phyloP scores from a whole-genome alignment of 2,888 invertebrate genomes.

The Mythimna albipuncta region DNA sequence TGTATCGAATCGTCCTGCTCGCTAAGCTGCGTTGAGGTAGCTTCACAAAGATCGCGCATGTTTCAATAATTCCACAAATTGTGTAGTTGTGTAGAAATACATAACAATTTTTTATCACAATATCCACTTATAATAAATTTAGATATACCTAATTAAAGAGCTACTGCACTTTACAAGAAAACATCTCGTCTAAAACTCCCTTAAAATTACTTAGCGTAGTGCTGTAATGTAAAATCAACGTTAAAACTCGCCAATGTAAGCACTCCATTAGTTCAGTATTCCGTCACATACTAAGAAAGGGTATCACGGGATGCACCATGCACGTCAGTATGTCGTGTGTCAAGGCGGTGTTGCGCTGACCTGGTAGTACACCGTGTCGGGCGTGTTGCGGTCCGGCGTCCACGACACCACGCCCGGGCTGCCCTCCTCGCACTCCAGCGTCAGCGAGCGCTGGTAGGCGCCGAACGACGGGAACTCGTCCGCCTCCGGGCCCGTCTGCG shows the following conservation, averaged over 20 bases:
- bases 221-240: background rate
- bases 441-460: conserved; percentile 96
- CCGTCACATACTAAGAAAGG: background rate
- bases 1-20: too few relatives aligned
- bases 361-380: conserved; percentile 98
- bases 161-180: too few relatives aligned
- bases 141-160: too few relatives aligned
- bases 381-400: conserved; percentile 96
- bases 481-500: conserved; percentile 92
- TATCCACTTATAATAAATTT: too few relatives aligned
- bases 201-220: too few relatives aligned
- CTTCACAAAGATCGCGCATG: too few relatives aligned
- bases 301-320: conserved; percentile 11
- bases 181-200: too few relatives aligned
- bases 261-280: conserved; percentile 6
- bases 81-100: too few relatives aligned
- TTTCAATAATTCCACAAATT: too few relatives aligned
- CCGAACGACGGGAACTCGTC: conserved; percentile 97
- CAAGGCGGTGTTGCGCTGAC: conserved; percentile 80
- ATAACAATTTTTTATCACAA: too few relatives aligned
- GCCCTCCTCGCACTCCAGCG: conserved; percentile 95
- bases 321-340: background rate
- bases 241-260: background rate
- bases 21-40: too few relatives aligned
- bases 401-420: conserved; percentile 96